Evolutionary conservation across 2,797 vertebrate genomes (phyloP).

Genomic region (Sebastes iracundus): DNA sequence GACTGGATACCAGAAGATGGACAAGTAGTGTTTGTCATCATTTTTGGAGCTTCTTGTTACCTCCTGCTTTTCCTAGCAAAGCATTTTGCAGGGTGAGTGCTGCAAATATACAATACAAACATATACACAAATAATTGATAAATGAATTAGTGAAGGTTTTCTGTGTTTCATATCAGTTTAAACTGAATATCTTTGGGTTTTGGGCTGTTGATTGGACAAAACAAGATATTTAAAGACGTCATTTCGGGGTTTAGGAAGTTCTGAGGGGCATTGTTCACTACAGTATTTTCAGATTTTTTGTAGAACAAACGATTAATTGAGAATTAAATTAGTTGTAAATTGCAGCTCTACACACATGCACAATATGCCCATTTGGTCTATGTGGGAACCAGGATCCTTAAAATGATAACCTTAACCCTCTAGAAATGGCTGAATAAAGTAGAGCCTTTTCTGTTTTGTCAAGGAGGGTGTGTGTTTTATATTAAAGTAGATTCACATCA

Average conservation of each 20-base stretch:
- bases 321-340: not conserved
- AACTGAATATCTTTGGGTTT: not conserved
- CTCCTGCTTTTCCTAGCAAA: slow-evolving; percentile 80
- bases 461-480: not conserved
- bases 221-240: not conserved
- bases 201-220: not conserved
- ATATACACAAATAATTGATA: not conserved
- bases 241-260: not conserved
- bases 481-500: not conserved
- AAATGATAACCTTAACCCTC: not conserved
- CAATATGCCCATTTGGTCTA: not conserved
- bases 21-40: slow-evolving; percentile 79
- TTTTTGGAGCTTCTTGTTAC: slow-evolving; percentile 80
- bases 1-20: slow-evolving; percentile 85
- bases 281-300: not conserved
- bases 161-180: not conserved
- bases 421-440: not conserved
- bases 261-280: not conserved
- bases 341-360: not conserved
- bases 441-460: not conserved
- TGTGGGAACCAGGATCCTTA: not conserved
- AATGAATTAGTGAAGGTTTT: not conserved
- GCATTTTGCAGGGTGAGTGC: slow-evolving; percentile 81
- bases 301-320: not conserved
- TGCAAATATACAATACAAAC: not conserved